These are phyloP conservation scores for Allygus modestus DNA, from an alignment of 2,888 invertebrate species.

Conservation along the genomic window DNA sequence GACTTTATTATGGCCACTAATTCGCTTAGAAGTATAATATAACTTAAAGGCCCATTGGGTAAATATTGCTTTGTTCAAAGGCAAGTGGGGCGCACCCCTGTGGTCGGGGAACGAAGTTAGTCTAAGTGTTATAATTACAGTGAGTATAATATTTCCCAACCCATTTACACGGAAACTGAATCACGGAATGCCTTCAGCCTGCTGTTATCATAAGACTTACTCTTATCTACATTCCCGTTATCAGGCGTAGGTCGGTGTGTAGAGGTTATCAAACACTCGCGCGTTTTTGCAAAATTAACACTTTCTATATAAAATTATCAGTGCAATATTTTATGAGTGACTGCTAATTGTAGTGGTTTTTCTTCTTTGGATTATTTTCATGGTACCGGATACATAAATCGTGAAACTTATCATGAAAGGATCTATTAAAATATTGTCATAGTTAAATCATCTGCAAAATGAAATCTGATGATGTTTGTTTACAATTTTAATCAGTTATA, in stretches of 20 bases:
- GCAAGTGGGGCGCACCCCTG: too few relatives aligned
- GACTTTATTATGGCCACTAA: too few relatives aligned
- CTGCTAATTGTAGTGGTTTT: not conserved
- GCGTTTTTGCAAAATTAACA: conserved; percentile 16
- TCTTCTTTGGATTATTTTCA: not conserved
- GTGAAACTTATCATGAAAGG: not conserved
- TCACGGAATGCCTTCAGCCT: not conserved
- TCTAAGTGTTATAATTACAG: too few relatives aligned
- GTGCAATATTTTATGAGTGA: not conserved
- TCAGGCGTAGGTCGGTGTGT: conserved; percentile 13
- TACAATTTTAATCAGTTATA: too few relatives aligned
- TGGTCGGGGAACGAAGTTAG: too few relatives aligned
- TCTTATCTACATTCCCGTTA: not conserved
- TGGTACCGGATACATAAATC: not conserved
- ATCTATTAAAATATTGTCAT: not conserved
- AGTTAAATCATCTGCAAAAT: not conserved
- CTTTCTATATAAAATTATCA: not conserved
- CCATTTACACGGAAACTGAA: not conserved
- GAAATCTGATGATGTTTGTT: not conserved
- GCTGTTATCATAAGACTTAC: conserved; percentile 11
- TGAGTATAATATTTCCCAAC: too few relatives aligned
- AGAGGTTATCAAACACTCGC: not conserved
- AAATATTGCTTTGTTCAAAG: too few relatives aligned
- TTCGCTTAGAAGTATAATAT: too few relatives aligned
- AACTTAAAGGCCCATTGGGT: too few relatives aligned